Base-by-base conservation (phyloP, 2,113 vertebrate genomes). In the Oreochromis aureus region DNA sequence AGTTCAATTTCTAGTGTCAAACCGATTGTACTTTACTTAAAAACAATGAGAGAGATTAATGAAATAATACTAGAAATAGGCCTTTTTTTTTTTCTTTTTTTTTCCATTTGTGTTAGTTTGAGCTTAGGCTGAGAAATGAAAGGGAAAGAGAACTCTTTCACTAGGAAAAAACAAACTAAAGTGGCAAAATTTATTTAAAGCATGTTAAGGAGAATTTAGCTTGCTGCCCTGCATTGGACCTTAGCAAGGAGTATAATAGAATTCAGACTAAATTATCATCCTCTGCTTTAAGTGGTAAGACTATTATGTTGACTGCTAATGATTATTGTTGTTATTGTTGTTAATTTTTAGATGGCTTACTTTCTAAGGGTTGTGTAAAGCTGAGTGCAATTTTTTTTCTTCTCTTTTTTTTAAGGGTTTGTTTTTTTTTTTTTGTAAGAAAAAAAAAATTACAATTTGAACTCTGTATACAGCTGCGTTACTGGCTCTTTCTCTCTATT, bases 401-500 rank as follows among this genome's bases (percentile, higher is more conserved):
- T 6, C 6, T 69, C 0, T 61, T 94, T 87, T 87, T 93, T 89
- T 51, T 59, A 16, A 86, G 80, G 36, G 84, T 90, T 89, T 36
- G 2, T 22, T 54, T 39, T 80, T 91, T 92, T 88, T 80, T 91
- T 92, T 88, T 83, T 88, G 84, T 8, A 9, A 86, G 44, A 54
- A 73, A 27, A 27, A 27, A 90, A 89, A 76, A 76, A 61, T 89
- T 83, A 89, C 88, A 27, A 80, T 93, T 93, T 91, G 93, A 94
- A 95, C 92, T 95, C 93, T 90, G 94, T 96, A 96, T 96, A 91
- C 94, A 94, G 94, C 95, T 96, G 94, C 94, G 93, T 96, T 95
- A 95, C 93, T 96, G 95, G 94, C 94, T 93, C 92, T 95, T 93
- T 96, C 93, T 95, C 94, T 95, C 91, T 88, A 93, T 89, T 94